Evolutionary conservation across 2,113 vertebrate genomes (phyloP).

Genomic region (Pelusios castaneus): DNA sequence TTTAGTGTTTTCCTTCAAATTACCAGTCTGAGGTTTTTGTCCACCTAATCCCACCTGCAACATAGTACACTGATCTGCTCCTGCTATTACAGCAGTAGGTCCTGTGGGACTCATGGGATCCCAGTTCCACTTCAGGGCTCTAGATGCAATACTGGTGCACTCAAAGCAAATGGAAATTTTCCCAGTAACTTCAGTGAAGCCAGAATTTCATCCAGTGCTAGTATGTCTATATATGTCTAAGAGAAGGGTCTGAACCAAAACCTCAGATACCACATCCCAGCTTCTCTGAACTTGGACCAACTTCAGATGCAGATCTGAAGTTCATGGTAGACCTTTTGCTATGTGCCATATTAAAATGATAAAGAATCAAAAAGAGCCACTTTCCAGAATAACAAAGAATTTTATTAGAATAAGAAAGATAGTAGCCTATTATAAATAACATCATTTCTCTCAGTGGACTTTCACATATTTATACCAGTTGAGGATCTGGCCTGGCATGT

Average conservation of each 20-base stretch:
- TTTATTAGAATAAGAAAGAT: too few relatives aligned
- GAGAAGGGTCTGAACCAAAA: neutral
- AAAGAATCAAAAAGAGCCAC: neutral
- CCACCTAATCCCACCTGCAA: too few relatives aligned
- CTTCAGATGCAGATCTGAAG: too few relatives aligned
- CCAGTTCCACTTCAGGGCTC: neutral
- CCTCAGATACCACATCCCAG: too few relatives aligned
- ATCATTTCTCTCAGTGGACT: too few relatives aligned
- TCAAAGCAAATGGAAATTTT: neutral
- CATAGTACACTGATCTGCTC: neutral
- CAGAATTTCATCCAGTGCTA: neutral
- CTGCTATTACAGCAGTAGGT: neutral
- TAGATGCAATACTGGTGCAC: neutral
- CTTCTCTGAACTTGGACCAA: neutral
- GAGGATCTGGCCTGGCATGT: too few relatives aligned
- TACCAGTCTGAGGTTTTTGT: neutral
- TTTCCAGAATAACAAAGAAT: too few relatives aligned
- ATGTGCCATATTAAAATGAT: neutral
- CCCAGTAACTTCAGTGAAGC: fast-evolving
- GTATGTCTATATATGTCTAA: neutral
- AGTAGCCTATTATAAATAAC: too few relatives aligned
- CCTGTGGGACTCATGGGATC: neutral
- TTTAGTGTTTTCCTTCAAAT: neutral
- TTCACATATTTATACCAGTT: too few relatives aligned
- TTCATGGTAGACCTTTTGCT: neutral